phyloP scores from a whole-genome alignment of 2,113 vertebrate genomes.

The Lophochroa leadbeateri region DNA sequence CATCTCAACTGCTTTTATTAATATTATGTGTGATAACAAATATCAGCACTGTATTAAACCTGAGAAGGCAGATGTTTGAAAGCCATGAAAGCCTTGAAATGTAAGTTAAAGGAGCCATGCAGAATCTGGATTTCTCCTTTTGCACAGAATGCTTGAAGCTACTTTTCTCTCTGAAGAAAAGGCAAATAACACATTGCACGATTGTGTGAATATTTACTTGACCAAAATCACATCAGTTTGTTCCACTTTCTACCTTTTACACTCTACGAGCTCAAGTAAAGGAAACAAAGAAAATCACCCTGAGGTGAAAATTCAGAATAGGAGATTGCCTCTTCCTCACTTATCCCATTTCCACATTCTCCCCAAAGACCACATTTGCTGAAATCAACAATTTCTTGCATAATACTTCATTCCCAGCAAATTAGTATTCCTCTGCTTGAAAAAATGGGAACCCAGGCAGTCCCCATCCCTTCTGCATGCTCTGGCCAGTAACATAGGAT shows the following conservation, averaged over 20 bases:
- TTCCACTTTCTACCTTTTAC: neutral
- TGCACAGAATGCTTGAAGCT: neutral
- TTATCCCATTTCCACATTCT: neutral
- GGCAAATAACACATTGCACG: neutral
- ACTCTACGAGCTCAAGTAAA: neutral
- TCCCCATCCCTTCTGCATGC: neutral
- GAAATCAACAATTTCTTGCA: neutral
- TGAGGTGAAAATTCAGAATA: neutral
- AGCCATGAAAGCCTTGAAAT: conserved; percentile 22
- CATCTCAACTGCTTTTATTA: conserved; percentile 48
- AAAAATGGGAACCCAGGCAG: neutral
- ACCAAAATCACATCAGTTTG: neutral
- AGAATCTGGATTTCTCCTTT: conserved; percentile 9
- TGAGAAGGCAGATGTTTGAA: neutral
- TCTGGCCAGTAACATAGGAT: rapidly evolving
- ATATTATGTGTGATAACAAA: conserved; percentile 27
- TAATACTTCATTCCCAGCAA: neutral
- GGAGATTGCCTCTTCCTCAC: neutral
- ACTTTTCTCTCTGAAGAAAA: neutral
- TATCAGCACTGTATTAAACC: neutral
- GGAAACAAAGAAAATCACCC: neutral
- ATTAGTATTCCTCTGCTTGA: neutral
- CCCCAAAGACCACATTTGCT: neutral
- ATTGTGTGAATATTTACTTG: neutral
- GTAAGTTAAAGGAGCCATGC: neutral